Evolutionary conservation across 2,113 vertebrate species (phyloP).

Genomic region (Boleophthalmus pectinirostris): DNA sequence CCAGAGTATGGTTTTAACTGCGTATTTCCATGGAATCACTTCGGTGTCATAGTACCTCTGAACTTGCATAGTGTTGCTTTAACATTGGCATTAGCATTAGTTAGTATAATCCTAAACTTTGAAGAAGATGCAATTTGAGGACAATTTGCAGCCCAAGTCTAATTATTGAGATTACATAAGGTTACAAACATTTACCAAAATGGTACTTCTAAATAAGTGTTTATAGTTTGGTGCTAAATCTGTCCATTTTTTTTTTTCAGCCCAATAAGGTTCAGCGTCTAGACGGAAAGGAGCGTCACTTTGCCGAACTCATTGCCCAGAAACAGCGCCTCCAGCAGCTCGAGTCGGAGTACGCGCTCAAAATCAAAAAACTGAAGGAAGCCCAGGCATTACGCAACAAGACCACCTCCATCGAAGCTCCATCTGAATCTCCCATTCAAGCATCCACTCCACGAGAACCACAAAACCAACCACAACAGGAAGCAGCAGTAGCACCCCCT

Average conservation of each 20-base stretch:
- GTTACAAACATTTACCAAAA: too few species aligned
- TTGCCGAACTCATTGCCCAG: constrained; percentile 89
- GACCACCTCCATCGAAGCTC: constrained; percentile 70
- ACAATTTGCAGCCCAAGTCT: too few species aligned
- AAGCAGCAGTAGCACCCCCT: constrained; percentile 31
- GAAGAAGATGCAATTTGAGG: too few species aligned
- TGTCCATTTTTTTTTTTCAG: constrained; percentile 60
- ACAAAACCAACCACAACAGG: constrained; percentile 28
- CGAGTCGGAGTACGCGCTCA: constrained; percentile 94
- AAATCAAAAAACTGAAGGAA: constrained; percentile 95
- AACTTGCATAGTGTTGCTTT: too few species aligned
- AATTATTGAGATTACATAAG: too few species aligned
- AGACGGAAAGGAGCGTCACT: constrained; percentile 82
- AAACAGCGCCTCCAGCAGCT: constrained; percentile 92
- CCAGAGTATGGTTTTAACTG: too few species aligned
- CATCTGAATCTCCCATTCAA: constrained; percentile 60
- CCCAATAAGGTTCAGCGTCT: constrained; percentile 83
- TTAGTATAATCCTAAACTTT: too few species aligned
- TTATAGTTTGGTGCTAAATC: too few species aligned
- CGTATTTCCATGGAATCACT: too few species aligned
- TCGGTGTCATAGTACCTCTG: too few species aligned
- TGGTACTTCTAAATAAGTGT: too few species aligned
- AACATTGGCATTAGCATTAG: too few species aligned
- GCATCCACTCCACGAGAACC: constrained; percentile 79
- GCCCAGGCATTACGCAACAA: constrained; percentile 84